Conservation (phyloP, 2,888 invertebrate genomes). For the Pteria penguin region DNA sequence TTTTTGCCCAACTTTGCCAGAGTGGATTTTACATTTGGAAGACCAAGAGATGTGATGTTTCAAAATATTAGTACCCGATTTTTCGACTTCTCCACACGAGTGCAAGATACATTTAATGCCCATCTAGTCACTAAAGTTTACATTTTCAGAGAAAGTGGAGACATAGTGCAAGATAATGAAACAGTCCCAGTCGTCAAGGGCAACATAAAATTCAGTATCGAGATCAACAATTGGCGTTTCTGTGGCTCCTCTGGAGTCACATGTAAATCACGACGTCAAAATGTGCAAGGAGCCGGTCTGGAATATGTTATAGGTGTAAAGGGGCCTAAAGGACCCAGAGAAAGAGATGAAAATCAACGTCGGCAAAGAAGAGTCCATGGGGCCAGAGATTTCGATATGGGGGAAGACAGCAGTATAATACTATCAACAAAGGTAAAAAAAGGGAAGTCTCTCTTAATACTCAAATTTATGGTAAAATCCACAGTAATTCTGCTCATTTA, state of each 20-base stretch:
- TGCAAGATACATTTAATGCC: background rate
- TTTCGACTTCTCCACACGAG: background rate
- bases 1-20: background rate
- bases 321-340: background rate
- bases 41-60: background rate
- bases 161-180: background rate
- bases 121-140: background rate
- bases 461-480: no score
- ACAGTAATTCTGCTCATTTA: no score
- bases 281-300: background rate
- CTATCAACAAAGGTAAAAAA: background rate
- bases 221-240: background rate
- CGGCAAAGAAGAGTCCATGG: background rate
- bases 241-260: background rate
- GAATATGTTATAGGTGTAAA: background rate
- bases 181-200: background rate
- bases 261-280: background rate
- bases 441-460: no score
- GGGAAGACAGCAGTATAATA: background rate
- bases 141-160: background rate
- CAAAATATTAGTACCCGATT: background rate
- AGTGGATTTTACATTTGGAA: background rate
- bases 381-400: background rate
- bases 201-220: background rate
- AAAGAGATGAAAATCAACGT: background rate